Evolutionary conservation across 2,113 vertebrate species (phyloP).

Genomic region (Sceloporus undulatus): DNA sequence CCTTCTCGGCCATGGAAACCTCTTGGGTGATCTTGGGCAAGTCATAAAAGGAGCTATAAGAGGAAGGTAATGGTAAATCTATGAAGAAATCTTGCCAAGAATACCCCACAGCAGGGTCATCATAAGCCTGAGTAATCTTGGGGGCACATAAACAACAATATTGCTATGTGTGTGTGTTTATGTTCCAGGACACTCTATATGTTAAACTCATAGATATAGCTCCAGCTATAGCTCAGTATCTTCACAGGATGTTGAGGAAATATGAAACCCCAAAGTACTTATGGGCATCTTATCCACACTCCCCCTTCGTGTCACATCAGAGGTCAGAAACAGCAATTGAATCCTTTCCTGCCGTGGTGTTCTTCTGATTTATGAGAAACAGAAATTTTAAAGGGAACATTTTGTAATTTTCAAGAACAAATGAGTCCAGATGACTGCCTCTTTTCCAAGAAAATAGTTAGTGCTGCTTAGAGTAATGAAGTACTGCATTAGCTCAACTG

Average conservation of each 20-base stretch:
- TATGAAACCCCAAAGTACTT: constrained; percentile 44
- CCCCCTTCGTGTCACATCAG: constrained; percentile 22
- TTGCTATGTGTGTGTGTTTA: not conserved
- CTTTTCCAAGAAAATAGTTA: constrained; percentile 36
- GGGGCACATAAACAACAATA: too few species aligned
- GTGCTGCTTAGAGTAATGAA: constrained; percentile 47
- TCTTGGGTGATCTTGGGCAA: too few species aligned
- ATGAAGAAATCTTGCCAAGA: too few species aligned
- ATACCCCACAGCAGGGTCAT: too few species aligned
- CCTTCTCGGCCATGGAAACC: too few species aligned
- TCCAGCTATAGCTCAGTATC: not conserved
- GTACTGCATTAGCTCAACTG: constrained; percentile 43
- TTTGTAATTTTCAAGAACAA: constrained; percentile 1
- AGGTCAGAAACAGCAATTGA: constrained; percentile 28
- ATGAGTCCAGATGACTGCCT: not conserved
- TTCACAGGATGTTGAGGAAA: not conserved
- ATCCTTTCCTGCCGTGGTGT: constrained; percentile 17
- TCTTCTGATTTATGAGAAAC: constrained; percentile 48
- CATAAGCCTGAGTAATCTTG: too few species aligned
- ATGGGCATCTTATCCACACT: constrained; percentile 31
- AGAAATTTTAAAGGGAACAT: constrained; percentile 31
- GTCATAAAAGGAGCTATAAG: too few species aligned
- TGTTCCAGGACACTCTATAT: not conserved
- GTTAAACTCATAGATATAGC: too few species aligned
- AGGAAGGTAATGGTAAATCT: too few species aligned